Conservation (phyloP, 2,797 vertebrate genomes). For the Valencia hispanica region DNA sequence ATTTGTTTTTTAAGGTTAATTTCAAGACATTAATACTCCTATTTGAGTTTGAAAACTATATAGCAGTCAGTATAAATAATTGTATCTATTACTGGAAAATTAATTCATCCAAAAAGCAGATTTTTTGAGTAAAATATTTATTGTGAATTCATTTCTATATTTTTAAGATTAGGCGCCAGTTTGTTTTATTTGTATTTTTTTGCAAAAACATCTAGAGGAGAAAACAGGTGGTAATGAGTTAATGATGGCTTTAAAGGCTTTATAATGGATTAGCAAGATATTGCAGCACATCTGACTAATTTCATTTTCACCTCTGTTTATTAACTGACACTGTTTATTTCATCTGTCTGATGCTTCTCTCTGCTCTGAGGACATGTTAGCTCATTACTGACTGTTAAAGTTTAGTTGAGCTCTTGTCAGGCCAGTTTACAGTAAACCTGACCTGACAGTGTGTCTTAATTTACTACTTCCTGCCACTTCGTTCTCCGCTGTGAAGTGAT, state of each 20-base stretch:
- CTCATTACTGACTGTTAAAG: constrained; percentile 70
- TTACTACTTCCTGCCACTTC: constrained; percentile 57
- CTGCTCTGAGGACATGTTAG: constrained; percentile 68
- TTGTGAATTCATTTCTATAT: background rate
- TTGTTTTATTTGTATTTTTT: background rate
- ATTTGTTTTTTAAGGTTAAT: background rate
- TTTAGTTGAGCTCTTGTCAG: constrained; percentile 64
- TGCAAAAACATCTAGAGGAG: constrained; percentile 8
- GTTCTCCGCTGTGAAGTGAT: constrained; percentile 65
- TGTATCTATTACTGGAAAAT: background rate
- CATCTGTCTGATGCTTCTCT: constrained; percentile 43
- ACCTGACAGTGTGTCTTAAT: constrained; percentile 68
- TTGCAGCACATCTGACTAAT: constrained; percentile 18
- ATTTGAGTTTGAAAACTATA: background rate
- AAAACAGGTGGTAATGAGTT: constrained; percentile 16
- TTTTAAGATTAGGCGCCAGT: too few species aligned
- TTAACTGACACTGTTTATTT: constrained; percentile 67
- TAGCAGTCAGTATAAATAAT: background rate
- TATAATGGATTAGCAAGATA: constrained; percentile 34
- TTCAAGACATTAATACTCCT: background rate
- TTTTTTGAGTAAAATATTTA: background rate
- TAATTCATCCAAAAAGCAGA: background rate
- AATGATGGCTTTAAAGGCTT: constrained; percentile 43
- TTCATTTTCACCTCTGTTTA: constrained; percentile 49
- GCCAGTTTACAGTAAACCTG: constrained; percentile 72